These are phyloP conservation scores for Patiria miniata DNA, from an alignment of 35 echinoderm and acorn worm genomes.

Conservation along the genomic window DNA sequence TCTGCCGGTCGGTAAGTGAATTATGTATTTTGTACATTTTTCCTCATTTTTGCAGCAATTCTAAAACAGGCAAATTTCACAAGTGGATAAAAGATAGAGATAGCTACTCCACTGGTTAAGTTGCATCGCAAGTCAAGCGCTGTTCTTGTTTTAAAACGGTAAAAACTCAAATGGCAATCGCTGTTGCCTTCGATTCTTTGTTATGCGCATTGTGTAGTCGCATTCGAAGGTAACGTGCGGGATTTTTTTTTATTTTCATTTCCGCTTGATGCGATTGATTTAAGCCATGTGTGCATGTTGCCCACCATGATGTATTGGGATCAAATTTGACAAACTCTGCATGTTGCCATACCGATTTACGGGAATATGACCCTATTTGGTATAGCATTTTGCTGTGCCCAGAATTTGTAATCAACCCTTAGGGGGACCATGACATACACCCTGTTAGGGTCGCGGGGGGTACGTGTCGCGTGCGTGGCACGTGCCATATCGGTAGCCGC, in stretches of 20 bases:
- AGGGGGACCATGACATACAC: too few species aligned
- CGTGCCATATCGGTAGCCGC: not conserved
- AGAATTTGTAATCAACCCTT: too few species aligned
- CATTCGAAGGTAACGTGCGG: too few species aligned
- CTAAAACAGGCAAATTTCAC: not conserved
- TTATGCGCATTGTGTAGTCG: not conserved
- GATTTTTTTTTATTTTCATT: not conserved
- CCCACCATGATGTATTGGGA: not conserved
- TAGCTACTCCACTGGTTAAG: not conserved
- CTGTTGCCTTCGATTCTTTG: not conserved
- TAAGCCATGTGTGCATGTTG: not conserved
- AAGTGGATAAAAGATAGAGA: not conserved
- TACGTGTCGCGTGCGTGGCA: constrained; percentile 34
- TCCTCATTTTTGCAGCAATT: not conserved
- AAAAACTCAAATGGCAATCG: not conserved
- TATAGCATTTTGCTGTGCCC: constrained; percentile 11
- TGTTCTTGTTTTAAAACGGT: not conserved
- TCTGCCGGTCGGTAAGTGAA: constrained; percentile 6
- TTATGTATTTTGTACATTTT: not conserved
- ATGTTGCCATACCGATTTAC: not conserved
- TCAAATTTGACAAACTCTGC: not conserved
- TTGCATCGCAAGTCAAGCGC: not conserved
- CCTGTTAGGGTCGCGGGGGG: constrained; percentile 5
- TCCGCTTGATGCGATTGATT: not conserved
- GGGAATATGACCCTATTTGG: not conserved